Percentiles rank a stretch among this genome's conserved stretches.
phyloP scores from a whole-genome alignment of 2,113 vertebrate genomes.

The Scophthalmus maximus region DNA sequence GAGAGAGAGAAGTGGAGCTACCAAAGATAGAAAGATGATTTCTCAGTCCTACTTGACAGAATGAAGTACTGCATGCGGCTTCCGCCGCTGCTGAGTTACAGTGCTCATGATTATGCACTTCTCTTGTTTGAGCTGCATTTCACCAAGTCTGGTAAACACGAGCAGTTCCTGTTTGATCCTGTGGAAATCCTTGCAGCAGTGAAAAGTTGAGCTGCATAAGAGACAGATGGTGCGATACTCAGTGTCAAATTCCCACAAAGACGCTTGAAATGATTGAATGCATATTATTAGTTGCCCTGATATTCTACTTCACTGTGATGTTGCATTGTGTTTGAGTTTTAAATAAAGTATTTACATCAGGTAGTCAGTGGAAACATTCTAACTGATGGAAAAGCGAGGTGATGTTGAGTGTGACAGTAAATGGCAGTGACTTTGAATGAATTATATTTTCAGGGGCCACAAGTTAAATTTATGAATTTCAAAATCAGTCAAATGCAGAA shows the following conservation, averaged over 20 bases:
- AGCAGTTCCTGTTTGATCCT: conserved; percentile 15
- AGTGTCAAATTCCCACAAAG: no score
- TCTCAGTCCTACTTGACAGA: conserved; percentile 42
- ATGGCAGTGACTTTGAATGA: not conserved
- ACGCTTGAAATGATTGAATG: not conserved
- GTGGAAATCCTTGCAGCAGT: conserved; percentile 25
- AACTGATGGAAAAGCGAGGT: conserved; percentile 8
- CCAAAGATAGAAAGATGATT: conserved; percentile 56
- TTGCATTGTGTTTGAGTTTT: conserved; percentile 1
- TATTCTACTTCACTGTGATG: not conserved
- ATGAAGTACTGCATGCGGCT: conserved; percentile 43
- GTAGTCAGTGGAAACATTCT: conserved; percentile 2
- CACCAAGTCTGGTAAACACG: conserved; percentile 12
- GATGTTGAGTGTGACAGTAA: not conserved
- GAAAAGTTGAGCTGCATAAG: not conserved
- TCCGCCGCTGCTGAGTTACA: conserved; percentile 23
- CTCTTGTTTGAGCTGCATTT: conserved; percentile 40
- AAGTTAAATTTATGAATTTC: not conserved
- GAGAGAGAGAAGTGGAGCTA: conserved; percentile 35
- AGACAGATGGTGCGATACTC: not conserved
- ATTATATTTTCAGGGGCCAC: not conserved
- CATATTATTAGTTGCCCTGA: conserved; percentile 12
- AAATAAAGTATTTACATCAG: not conserved
- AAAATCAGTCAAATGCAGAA: not conserved
- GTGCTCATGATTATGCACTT: conserved; percentile 38